Evolutionary conservation across 2,888 invertebrate species (phyloP), one percentile per base, ranked within the genome.

Genomic region (Microctonus brassicae): DNA sequence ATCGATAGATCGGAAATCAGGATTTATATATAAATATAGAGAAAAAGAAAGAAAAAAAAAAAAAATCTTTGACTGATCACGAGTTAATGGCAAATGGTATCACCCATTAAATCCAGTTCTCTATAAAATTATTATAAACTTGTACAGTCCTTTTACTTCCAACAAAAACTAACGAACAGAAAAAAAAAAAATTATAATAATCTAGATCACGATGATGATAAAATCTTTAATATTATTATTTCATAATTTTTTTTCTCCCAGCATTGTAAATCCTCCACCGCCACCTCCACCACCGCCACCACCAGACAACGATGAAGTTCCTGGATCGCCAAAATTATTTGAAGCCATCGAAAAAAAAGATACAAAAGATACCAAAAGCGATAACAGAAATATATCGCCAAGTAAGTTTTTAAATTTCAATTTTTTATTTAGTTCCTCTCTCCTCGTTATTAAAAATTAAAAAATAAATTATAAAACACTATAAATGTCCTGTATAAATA

Each of bases 231-330:
- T 52, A 5, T 29, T 29, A 5, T 29, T 29, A 5, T 29, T 29
- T 29, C 7, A 3, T n/a, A n/a, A n/a, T 29, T 7, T 29, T 7
- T 29, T 29, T 29, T 29, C 7, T 5, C 7, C 7, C 67, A 84
- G 84, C 73, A 76, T 82, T 70, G 78, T 80, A 24, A 83, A 81
- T 67, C 85, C 85, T 3, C 84, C 84, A n/a, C 83, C 83, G 2
- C 87, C 87, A 2, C 87, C 87, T 0, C 86, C 86, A 0, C 84
- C 84, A 3, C 87, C 87, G 3, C 85, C 86, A 0, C 86, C 86
- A 63, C 83, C 85, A 76, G 79, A 80, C 61, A 83, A 81, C 11
- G 86, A 86, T 60, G 78, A 83, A 22, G 74, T 81, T 13, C 79
- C 82, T 55, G 75, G 78, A 53, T 75, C 78, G 34, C 67, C 79